Evolutionary conservation across 2,888 invertebrate genomes (phyloP).

Genomic region (Morinoia aosen): DNA sequence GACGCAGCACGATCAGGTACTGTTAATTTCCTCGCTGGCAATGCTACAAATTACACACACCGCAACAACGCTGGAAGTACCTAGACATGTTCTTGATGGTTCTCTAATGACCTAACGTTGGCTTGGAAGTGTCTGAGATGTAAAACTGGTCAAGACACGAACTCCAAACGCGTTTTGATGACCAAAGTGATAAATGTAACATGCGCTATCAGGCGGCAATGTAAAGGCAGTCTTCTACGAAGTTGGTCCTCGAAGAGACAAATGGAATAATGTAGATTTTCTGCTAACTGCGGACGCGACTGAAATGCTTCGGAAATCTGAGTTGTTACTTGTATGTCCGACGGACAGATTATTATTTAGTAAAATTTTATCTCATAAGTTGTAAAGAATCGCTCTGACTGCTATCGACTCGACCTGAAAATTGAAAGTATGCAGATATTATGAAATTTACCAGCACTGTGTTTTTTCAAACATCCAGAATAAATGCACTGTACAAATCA

Average conservation of each 20-base stretch:
- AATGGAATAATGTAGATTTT: background rate
- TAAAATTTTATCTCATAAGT: no score
- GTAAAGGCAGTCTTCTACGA: background rate
- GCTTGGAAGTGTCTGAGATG: background rate
- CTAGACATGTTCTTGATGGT: background rate
- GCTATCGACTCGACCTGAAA: background rate
- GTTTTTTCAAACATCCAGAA: background rate
- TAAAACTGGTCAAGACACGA: background rate
- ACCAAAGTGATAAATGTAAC: background rate
- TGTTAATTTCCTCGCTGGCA: slow-evolving; percentile 15
- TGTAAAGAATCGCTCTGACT: no score
- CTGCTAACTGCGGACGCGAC: background rate
- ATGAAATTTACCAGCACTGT: background rate
- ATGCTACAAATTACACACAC: background rate
- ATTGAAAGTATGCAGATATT: background rate
- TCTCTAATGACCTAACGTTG: slow-evolving; percentile 1
- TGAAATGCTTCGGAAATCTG: background rate
- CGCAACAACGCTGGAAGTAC: background rate
- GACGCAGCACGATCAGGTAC: background rate
- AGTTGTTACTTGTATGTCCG: background rate
- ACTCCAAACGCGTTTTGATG: background rate
- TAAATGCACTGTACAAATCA: background rate
- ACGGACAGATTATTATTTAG: background rate
- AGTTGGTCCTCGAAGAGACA: background rate
- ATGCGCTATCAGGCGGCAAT: background rate